Evolutionary conservation across 1,140 invertebrate species (phyloP).

Genomic region (Cyclargus thomasi): DNA sequence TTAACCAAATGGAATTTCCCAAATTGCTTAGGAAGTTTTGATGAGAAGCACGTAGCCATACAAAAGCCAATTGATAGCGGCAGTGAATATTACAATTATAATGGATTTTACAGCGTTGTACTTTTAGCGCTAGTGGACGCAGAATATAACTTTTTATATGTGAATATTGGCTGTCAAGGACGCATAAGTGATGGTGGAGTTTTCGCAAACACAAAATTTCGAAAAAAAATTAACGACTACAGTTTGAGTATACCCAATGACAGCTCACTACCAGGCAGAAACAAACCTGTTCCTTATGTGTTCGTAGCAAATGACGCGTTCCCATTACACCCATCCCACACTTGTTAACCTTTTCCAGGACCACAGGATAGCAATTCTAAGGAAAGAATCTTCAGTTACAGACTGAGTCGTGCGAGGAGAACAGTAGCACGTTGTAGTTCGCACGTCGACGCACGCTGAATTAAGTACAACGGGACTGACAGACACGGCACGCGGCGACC

Average conservation of each 20-base stretch:
- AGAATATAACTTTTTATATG: slow-evolving; percentile 58
- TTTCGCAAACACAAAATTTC: slow-evolving; percentile 26
- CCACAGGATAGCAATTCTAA: slow-evolving; percentile 26
- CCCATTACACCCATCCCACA: slow-evolving; percentile 24
- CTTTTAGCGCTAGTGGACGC: slow-evolving; percentile 62
- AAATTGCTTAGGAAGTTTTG: slow-evolving; percentile 27
- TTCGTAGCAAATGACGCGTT: slow-evolving; percentile 27
- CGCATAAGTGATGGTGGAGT: slow-evolving; percentile 25
- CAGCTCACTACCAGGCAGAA: slow-evolving; percentile 25
- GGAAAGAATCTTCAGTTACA: slow-evolving; percentile 31
- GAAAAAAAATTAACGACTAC: slow-evolving; percentile 23
- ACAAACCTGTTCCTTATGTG: slow-evolving; percentile 28
- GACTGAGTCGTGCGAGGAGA: slow-evolving; percentile 28
- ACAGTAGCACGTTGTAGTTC: slow-evolving; percentile 24
- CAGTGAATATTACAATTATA: slow-evolving; percentile 64
- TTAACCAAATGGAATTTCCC: slow-evolving; percentile 25
- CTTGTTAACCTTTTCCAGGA: slow-evolving; percentile 27
- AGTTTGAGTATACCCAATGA: slow-evolving; percentile 23
- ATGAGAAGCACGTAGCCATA: slow-evolving; percentile 28
- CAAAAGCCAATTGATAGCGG: slow-evolving; percentile 30
- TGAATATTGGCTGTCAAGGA: slow-evolving; percentile 64
- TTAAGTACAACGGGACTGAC: slow-evolving; percentile 9
- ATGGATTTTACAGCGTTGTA: slow-evolving; percentile 53
- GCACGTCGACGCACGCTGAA: slow-evolving; percentile 21
- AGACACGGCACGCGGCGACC: slow-evolving; percentile 11